phyloP scores from a whole-genome alignment of 2,113 vertebrate species.

The Mustelus asterias region DNA sequence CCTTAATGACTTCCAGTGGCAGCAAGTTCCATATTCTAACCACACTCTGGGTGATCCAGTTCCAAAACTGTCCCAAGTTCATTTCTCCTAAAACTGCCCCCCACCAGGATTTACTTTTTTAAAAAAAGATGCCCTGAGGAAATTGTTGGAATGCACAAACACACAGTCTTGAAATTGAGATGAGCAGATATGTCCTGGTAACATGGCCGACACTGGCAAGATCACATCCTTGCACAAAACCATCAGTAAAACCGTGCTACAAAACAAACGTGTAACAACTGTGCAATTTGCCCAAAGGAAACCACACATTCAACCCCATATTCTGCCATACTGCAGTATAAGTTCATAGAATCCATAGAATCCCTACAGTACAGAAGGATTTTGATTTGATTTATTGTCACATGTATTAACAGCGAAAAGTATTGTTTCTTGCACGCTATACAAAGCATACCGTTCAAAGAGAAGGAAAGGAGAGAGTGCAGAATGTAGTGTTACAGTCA shows the following conservation, averaged over 20 bases:
- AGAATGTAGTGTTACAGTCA: too few species aligned
- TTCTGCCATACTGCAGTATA: background rate
- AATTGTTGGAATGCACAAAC: background rate
- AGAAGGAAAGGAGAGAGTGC: too few species aligned
- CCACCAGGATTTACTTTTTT: background rate
- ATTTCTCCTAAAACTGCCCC: background rate
- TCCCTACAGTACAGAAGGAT: too few species aligned
- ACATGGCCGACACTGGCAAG: background rate
- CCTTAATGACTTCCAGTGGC: background rate
- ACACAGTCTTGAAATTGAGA: background rate
- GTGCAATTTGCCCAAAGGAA: background rate
- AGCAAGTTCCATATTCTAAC: background rate
- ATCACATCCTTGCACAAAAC: background rate
- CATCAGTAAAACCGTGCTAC: background rate
- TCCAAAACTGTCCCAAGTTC: background rate
- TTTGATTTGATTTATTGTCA: too few species aligned
- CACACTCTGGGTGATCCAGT: background rate
- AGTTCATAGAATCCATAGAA: too few species aligned
- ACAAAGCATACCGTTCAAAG: too few species aligned
- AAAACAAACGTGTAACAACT: background rate
- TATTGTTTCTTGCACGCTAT: too few species aligned
- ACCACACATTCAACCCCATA: background rate
- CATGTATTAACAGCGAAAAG: too few species aligned
- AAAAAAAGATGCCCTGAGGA: background rate
- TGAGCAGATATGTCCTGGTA: background rate